phyloP scores from a whole-genome alignment of 2,888 invertebrate species.

The Orthonychiurus folsomi region DNA sequence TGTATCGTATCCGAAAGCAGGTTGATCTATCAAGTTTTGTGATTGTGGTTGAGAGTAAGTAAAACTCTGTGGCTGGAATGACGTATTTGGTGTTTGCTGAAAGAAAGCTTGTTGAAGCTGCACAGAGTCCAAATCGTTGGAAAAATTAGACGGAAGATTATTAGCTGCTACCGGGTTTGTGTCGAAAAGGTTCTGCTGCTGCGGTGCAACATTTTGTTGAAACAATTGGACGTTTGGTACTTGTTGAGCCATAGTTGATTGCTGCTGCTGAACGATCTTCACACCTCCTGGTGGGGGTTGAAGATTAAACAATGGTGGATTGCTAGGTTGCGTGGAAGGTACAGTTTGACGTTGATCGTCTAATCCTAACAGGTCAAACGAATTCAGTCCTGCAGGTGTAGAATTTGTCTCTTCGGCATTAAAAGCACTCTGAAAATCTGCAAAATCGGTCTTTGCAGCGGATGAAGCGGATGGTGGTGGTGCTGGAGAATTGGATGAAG shows the following conservation, averaged over 20 bases:
- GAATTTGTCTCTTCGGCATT: slow-evolving; percentile 2
- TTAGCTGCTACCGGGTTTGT: neutral
- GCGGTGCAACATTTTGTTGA: neutral
- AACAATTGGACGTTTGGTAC: neutral
- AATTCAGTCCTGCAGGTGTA: neutral
- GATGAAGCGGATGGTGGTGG: slow-evolving; percentile 17
- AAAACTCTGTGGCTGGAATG: slow-evolving; percentile 2
- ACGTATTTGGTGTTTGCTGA: neutral
- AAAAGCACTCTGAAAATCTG: slow-evolving; percentile 38
- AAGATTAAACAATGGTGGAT: neutral
- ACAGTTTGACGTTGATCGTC: slow-evolving; percentile 7
- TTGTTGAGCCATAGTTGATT: neutral
- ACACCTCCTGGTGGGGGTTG: neutral
- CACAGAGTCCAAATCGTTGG: neutral
- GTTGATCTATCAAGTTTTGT: slow-evolving; percentile 17
- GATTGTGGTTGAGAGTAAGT: slow-evolving; percentile 9
- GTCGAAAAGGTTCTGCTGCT: neutral
- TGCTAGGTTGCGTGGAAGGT: neutral
- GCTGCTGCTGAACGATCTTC: neutral
- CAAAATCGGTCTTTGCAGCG: slow-evolving; percentile 21
- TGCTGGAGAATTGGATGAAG: neutral
- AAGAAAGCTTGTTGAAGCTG: neutral
- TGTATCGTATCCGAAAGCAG: slow-evolving; percentile 18
- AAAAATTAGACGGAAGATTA: neutral
- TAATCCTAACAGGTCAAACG: slow-evolving; percentile 6